A percentile compares a stretch with the other conserved stretches of the same genome.
Evolutionary conservation across 2,888 invertebrate genomes (phyloP).

Genomic region (Anthophora plumipes): DNA sequence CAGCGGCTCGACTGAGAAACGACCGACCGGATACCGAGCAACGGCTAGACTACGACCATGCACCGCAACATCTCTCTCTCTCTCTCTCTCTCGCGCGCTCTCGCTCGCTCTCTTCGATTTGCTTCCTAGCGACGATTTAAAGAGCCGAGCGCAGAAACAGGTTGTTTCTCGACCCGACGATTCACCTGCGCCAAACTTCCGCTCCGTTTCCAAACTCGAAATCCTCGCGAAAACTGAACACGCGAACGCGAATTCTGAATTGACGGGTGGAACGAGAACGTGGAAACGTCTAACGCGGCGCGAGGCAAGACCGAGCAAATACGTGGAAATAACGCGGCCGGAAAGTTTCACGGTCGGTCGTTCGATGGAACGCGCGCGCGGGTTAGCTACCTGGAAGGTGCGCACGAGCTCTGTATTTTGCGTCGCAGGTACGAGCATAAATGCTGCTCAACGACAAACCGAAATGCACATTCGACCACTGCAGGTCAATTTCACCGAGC

Average conservation of each 20-base stretch:
- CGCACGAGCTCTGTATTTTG: neutral
- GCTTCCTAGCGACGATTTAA: constrained; percentile 19
- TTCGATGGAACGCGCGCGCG: constrained; percentile 1
- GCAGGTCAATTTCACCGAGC: neutral
- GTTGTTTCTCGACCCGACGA: neutral
- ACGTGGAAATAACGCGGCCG: constrained; percentile 11
- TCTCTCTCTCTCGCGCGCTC: neutral
- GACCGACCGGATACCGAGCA: constrained; percentile 1
- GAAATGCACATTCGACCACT: too few relatives aligned
- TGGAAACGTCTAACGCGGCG: neutral
- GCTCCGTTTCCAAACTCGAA: neutral
- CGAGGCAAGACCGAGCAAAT: neutral
- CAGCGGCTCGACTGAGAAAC: neutral
- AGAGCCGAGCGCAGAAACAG: constrained; percentile 26
- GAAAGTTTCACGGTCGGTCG: constrained; percentile 19
- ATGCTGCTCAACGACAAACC: neutral
- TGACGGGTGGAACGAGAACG: too few relatives aligned
- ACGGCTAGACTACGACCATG: neutral
- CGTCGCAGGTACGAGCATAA: constrained; percentile 2
- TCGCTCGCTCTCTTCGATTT: neutral
- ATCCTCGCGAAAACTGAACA: too few relatives aligned
- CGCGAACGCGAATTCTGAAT: neutral
- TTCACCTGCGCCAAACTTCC: constrained; percentile 10
- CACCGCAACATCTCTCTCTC: neutral
- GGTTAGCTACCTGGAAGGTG: neutral